Evolutionary conservation across 2,797 vertebrate genomes (phyloP).

Genomic region (Trematomus bernacchii): DNA sequence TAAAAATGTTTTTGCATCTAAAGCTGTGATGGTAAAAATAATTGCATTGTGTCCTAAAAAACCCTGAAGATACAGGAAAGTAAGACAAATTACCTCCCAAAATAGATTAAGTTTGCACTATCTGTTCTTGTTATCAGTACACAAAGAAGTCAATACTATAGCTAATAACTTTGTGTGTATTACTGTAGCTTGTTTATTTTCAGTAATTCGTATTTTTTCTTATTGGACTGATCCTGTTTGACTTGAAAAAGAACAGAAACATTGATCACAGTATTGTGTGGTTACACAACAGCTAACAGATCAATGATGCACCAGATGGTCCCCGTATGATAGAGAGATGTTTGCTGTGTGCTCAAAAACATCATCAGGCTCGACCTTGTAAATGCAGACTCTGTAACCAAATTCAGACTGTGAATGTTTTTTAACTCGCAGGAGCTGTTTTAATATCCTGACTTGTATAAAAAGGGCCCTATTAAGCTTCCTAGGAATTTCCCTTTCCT

Average conservation of each 20-base stretch:
- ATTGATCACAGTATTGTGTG: constrained; percentile 48
- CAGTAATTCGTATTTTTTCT: too few relatives aligned
- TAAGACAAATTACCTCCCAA: not conserved
- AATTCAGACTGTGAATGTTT: not conserved
- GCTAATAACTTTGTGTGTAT: not conserved
- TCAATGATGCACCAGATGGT: constrained; percentile 41
- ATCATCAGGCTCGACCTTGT: not conserved
- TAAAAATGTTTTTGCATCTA: not conserved
- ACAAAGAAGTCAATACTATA: not conserved
- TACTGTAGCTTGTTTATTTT: not conserved
- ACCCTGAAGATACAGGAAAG: not conserved
- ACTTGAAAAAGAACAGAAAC: constrained; percentile 40
- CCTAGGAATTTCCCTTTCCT: too few relatives aligned
- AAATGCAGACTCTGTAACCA: not conserved
- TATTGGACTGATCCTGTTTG: not conserved
- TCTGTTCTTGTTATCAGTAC: not conserved
- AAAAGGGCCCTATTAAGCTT: too few relatives aligned
- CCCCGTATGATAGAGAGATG: not conserved
- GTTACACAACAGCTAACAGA: constrained; percentile 61
- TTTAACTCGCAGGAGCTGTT: not conserved
- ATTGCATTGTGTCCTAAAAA: not conserved
- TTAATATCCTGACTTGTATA: too few relatives aligned
- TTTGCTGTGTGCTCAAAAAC: constrained; percentile 6
- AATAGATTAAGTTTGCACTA: constrained; percentile 10
- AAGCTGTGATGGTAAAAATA: not conserved